Percentiles rank a stretch among this genome's conserved stretches.
Conservation (phyloP, 2,113 vertebrate species). For the Orcinus orca region DNA sequence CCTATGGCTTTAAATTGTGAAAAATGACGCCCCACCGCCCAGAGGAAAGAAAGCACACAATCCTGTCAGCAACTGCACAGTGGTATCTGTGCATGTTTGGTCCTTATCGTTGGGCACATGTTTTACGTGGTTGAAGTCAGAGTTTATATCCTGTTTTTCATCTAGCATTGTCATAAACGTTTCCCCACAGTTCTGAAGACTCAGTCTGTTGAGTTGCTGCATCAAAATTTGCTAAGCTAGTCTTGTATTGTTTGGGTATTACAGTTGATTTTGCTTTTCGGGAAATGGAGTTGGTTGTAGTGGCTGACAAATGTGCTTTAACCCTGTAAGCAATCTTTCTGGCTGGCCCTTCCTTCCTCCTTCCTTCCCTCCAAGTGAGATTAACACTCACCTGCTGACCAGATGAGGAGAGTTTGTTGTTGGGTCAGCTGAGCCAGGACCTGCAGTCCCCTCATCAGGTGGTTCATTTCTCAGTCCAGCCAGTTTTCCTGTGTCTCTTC, state of each 20-base stretch:
- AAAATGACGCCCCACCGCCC: not conserved
- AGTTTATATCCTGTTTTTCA: conserved; percentile 62
- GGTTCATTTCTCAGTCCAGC: not conserved
- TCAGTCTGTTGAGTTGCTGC: not conserved
- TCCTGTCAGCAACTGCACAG: not conserved
- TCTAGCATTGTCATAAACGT: not conserved
- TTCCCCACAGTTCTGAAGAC: conserved; percentile 5
- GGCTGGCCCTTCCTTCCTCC: not conserved
- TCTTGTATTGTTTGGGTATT: not conserved
- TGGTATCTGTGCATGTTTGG: not conserved
- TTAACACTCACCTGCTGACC: not conserved
- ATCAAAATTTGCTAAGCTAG: conserved; percentile 20
- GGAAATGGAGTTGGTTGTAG: not conserved
- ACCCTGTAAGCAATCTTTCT: conserved; percentile 14
- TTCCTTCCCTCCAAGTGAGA: not conserved
- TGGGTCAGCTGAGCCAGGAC: not conserved
- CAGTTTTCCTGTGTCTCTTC: not conserved
- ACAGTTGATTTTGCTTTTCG: conserved; percentile 22
- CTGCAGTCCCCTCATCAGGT: not conserved
- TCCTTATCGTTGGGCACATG: not conserved
- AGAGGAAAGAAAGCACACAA: not conserved
- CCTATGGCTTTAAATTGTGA: not conserved
- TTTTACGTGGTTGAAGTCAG: not conserved
- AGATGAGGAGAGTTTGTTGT: not conserved
- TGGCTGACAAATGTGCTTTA: conserved; percentile 14